Base-by-base conservation (phyloP, 2,888 invertebrate genomes). In the Sarcophaga subvicina region DNA sequence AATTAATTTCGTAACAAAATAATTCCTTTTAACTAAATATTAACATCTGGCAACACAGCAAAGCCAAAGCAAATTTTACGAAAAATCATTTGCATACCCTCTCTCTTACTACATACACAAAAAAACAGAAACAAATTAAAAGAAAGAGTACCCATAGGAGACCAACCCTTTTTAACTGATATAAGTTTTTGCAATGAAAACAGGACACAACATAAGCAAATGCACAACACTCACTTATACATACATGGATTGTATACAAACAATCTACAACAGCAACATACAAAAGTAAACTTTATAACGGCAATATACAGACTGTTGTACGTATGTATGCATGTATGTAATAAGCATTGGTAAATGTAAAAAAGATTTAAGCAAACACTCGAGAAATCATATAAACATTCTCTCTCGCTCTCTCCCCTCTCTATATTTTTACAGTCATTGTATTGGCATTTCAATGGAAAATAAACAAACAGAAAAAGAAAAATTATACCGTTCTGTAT, bases 41-140 rank as follows among this genome's bases (percentile, higher is more conserved):
- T 3, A 45, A 14, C 27, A 66, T 64, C 27, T 75, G 80, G 75
- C 69, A 69, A 22, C 73, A 27, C 62, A 71, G 3, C 17, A 79
- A 37, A 64, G 71, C 62, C 12, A 62, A 20, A 49, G 49, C 27
- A 64, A 80, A 10, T 27, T 37, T 37, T 37, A 37, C 10, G 37
- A 37, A 37, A 37, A 37, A 37, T 8, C 37, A 37, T 37, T 37
- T 37, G 8, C 37, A 37, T 37, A 37, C 37, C 37, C 37, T 37
- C 37, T 37, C 37, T 37, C 10, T 37, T 37, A 10, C 37, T 37
- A 10, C 37, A 37, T 10, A 37, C 8, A 49, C 22, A 67, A 66
- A n/a, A 25, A 63, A 63, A 76, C 54, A 63, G 49, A 22, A 20
- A 25, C 73, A 71, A 81, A 75, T n/a, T 75, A 45, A 70, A 69